Evolutionary conservation across 2,888 invertebrate genomes (phyloP).

Genomic region (Agriotes lineatus): DNA sequence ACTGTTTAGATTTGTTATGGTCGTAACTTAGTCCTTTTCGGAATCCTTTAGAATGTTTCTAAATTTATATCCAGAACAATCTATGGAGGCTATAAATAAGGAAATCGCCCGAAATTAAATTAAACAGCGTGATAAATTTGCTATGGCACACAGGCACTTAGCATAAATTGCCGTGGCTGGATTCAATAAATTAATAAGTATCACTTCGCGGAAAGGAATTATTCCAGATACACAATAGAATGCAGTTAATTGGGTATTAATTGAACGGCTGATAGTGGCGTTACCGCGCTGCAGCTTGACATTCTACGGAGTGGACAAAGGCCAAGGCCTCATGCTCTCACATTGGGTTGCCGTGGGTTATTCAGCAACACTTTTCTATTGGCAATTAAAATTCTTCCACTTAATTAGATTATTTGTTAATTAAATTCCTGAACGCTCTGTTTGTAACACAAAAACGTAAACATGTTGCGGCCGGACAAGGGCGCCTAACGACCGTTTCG

Average conservation of each 20-base stretch:
- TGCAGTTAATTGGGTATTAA: constrained; percentile 37
- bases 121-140: neutral
- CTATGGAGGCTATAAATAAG: neutral
- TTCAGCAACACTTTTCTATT: constrained; percentile 18
- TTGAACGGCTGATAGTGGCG: constrained; percentile 32
- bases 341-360: constrained; percentile 24
- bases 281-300: constrained; percentile 35
- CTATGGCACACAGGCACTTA: neutral
- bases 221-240: constrained; percentile 31
- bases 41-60: too few relatives aligned
- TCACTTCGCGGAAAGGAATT: constrained; percentile 24
- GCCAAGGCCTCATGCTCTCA: constrained; percentile 36
- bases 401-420: constrained; percentile 37
- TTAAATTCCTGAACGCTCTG: constrained; percentile 4
- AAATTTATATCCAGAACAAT: too few relatives aligned
- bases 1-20: too few relatives aligned
- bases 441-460: neutral
- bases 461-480: neutral
- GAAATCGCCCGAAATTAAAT: constrained; percentile 3
- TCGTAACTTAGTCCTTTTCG: too few relatives aligned
- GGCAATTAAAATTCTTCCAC: constrained; percentile 32
- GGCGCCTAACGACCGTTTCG: neutral
- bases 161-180: constrained; percentile 16
- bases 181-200: constrained; percentile 9
- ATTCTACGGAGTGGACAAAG: constrained; percentile 42